phyloP scores from a whole-genome alignment of 1,140 invertebrate genomes.

The Ladona fulva region DNA sequence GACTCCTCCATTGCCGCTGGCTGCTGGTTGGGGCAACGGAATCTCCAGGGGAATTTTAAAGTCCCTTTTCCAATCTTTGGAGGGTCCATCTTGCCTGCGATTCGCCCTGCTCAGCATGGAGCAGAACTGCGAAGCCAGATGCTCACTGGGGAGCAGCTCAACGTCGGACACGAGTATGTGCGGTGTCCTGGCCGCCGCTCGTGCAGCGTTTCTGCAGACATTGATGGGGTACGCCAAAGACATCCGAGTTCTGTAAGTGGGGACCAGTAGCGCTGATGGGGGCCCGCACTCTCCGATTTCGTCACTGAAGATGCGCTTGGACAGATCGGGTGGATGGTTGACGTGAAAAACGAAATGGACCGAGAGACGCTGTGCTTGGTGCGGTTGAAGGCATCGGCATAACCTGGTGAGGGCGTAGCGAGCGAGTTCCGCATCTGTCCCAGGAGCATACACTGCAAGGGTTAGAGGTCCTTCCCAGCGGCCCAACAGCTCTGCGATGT shows the following conservation, averaged over 20 bases:
- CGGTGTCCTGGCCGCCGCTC: constrained; percentile 46
- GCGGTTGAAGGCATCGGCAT: constrained; percentile 47
- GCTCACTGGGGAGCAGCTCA: constrained; percentile 59
- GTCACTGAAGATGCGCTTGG: too few relatives aligned
- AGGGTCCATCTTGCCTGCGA: constrained; percentile 27
- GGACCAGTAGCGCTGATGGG: constrained; percentile 21
- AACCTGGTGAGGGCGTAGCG: constrained; percentile 50
- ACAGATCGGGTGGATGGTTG: not conserved
- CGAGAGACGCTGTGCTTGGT: constrained; percentile 39
- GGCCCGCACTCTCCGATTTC: constrained; percentile 18
- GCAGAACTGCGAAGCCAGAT: constrained; percentile 50
- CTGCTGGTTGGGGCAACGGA: constrained; percentile 35
- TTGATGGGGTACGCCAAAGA: constrained; percentile 64
- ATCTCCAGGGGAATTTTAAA: not conserved
- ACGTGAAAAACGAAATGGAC: not conserved
- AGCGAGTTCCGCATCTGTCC: constrained; percentile 51
- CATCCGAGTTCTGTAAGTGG: constrained; percentile 42
- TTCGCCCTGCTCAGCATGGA: constrained; percentile 43
- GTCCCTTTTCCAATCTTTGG: not conserved
- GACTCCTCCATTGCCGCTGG: constrained; percentile 28
- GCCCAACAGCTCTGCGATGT: constrained; percentile 55
- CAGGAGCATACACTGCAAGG: constrained; percentile 59
- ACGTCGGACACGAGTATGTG: constrained; percentile 68
- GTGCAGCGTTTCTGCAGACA: constrained; percentile 60
- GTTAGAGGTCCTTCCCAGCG: constrained; percentile 66